Evolutionary conservation across 2,888 invertebrate genomes (phyloP).

Genomic region (Amphipoea oculea): DNA sequence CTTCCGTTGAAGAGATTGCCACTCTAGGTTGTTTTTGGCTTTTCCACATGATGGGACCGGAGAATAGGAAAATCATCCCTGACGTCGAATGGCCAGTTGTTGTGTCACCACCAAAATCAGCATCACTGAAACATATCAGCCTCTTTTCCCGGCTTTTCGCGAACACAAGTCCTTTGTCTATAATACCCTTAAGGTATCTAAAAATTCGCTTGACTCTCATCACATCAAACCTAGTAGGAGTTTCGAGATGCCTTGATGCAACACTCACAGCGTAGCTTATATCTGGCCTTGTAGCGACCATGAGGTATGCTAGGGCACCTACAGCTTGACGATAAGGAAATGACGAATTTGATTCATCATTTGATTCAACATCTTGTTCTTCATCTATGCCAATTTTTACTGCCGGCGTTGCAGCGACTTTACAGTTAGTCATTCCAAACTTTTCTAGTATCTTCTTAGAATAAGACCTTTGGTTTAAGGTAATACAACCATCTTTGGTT

Average conservation of each 20-base stretch:
- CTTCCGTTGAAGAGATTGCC: no score
- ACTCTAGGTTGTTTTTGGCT: no score
- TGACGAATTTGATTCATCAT: not conserved
- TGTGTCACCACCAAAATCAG: no score
- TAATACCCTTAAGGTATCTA: slow-evolving; percentile 6
- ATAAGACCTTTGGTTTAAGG: not conserved
- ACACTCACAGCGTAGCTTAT: slow-evolving; percentile 3
- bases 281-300: slow-evolving; percentile 1
- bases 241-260: not conserved
- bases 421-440: slow-evolving; percentile 1
- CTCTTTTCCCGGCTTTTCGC: not conserved
- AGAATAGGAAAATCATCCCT: no score
- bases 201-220: not conserved
- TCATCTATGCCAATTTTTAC: not conserved
- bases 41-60: no score
- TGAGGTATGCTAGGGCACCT: slow-evolving; percentile 1
- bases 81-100: no score
- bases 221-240: not conserved
- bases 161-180: slow-evolving; percentile 5
- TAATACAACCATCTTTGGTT: not conserved
- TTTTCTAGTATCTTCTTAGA: slow-evolving; percentile 1
- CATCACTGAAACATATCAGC: no score
- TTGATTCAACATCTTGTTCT: no score
- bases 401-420: slow-evolving; percentile 1
- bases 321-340: slow-evolving; percentile 2